These are phyloP conservation scores for Mastigias papua DNA, from an alignment of 30 jellyfish, hydroid and myxozoan genomes.

Conservation along the genomic window DNA sequence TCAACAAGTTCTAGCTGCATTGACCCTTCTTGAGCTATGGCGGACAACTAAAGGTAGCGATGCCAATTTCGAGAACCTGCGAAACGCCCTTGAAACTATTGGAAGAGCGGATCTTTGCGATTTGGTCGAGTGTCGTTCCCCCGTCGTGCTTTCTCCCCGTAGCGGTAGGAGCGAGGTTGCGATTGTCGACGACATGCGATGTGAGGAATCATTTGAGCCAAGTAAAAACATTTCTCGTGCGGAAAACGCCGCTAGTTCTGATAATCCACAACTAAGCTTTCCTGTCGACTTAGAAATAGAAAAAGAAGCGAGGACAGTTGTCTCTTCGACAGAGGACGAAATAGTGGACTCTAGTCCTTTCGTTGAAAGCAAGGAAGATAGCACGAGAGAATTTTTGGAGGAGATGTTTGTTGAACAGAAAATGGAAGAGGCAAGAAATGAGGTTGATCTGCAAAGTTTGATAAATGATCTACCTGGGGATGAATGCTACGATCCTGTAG, in stretches of 20 bases:
- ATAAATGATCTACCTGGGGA: not conserved
- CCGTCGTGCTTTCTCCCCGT: conserved; percentile 69
- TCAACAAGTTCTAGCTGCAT: conserved; percentile 68
- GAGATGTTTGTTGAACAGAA: not conserved
- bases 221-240: not conserved
- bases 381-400: not conserved
- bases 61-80: conserved; percentile 76
- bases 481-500: not conserved
- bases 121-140: conserved; percentile 70
- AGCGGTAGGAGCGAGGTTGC: not conserved
- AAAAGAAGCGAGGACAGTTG: not conserved
- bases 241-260: not conserved
- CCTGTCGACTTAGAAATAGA: conserved; percentile 2
- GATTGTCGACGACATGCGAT: not conserved
- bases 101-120: conserved; percentile 84
- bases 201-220: conserved; percentile 8
- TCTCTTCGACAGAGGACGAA: not conserved
- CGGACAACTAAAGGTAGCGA: conserved; percentile 73
- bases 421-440: not conserved
- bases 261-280: conserved; percentile 9
- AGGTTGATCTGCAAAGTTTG: not conserved
- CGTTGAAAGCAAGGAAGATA: not conserved
- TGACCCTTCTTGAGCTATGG: conserved; percentile 84
- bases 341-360: not conserved
- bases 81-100: conserved; percentile 77